Evolutionary conservation across 2,113 vertebrate genomes (phyloP), one percentile per base, ranked within the genome.

Genomic region (Syngnathoides biaculeatus): DNA sequence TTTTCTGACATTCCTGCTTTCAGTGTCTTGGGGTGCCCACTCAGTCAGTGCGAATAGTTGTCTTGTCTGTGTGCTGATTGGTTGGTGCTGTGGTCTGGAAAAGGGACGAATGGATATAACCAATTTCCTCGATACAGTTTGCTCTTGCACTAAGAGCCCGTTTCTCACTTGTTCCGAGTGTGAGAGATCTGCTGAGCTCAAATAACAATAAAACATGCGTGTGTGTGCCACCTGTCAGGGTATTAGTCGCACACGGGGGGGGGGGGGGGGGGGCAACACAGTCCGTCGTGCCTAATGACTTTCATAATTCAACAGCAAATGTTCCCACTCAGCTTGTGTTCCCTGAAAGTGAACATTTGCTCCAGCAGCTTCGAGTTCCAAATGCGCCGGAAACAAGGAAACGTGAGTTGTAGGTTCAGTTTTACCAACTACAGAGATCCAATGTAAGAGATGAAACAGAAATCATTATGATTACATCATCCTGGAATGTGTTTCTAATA

Each of bases 151-250:
- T 24, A 3, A 64, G 19, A 38, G 39, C 47, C 64, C 14, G 24
- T 71, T 38, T 70, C 30, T 47, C 56, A 58, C 27, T 60, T 68
- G 24, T 45, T 38, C 39, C 59, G 38, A 59, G 55, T 56, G 45
- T 72, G 30, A 57, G 60, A 53, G 15, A 65, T 64, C 19, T 38
- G 68, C n/a, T 27, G 27, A 69, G 76, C 72, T 87, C 76, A 72
- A 69, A 72, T 78, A 56, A 66, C 80, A 48, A 40, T 67, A 27
- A 63, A 73, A 57, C 67, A 1, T 79, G 74, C 3, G 65, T 81
- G 71, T 81, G 71, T 55, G 59, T 30, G 78, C 65, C 83, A 81
- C 71, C 79, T 82, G 86, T 77, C 74, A 43, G 69, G 63, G 80
- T 79, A 67, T 84, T 79, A 75, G 55, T 80, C 77, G 80, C 58